Evolutionary conservation across 2,797 vertebrate genomes (phyloP).

Genomic region (Centroberyx gerrardi): DNA sequence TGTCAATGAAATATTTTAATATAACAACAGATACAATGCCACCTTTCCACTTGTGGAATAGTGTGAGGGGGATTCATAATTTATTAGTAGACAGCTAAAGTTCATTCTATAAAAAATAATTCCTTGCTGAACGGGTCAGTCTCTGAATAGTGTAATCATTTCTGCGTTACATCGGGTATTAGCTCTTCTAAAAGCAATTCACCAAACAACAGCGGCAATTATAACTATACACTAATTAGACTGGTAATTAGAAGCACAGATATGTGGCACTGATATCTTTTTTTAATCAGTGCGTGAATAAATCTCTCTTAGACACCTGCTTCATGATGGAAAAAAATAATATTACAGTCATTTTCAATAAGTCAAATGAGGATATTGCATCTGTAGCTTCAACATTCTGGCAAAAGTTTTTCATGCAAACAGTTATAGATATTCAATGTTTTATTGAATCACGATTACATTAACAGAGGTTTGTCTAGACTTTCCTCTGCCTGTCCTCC

Average conservation of each 20-base stretch:
- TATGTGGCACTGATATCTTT: constrained; percentile 57
- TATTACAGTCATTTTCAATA: neutral
- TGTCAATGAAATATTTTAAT: no score
- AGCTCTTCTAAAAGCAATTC: constrained; percentile 29
- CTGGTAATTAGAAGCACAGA: constrained; percentile 53
- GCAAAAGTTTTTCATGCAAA: neutral
- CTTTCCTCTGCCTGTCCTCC: constrained; percentile 28
- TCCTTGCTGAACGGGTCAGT: no score
- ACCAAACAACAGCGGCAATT: constrained; percentile 44
- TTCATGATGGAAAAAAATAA: constrained; percentile 21
- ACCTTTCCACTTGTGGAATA: no score
- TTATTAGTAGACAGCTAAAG: no score
- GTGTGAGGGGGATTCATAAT: no score
- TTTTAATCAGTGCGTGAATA: constrained; percentile 56
- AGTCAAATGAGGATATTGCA: constrained; percentile 25
- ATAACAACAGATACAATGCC: no score
- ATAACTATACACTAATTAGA: constrained; percentile 47
- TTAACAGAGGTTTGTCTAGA: neutral
- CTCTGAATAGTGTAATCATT: constrained; percentile 7
- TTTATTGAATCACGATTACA: no score
- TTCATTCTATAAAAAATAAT: no score
- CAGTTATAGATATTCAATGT: neutral
- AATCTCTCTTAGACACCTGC: constrained; percentile 56
- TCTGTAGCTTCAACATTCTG: neutral
- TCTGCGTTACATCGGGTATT: constrained; percentile 41